Conservation (phyloP, 2,113 vertebrate species). For the Gambusia holbrooki region DNA sequence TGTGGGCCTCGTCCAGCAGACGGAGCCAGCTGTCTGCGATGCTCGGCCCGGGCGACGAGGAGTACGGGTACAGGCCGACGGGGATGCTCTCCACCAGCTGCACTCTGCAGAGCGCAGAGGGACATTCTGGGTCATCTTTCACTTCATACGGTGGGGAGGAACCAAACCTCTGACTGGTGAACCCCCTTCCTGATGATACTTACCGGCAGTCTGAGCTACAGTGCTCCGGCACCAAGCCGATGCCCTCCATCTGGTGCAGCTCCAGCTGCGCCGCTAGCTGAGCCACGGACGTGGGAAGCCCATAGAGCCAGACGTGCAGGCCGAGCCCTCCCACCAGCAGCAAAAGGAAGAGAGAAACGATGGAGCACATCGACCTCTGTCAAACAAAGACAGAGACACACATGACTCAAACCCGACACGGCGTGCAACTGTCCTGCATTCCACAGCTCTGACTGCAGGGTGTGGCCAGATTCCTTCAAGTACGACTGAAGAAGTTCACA, state of each 20-base stretch:
- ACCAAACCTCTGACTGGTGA: too few species aligned
- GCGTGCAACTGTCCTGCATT: not conserved
- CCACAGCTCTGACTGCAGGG: constrained; percentile 33
- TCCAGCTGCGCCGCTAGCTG: constrained; percentile 73
- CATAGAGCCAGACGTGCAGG: constrained; percentile 76
- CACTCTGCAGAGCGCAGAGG: constrained; percentile 58
- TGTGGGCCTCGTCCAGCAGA: constrained; percentile 74
- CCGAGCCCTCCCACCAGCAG: constrained; percentile 70
- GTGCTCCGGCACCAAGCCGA: constrained; percentile 47
- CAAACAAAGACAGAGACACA: not conserved
- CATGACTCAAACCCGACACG: not conserved
- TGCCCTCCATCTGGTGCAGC: constrained; percentile 70
- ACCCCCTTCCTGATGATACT: constrained; percentile 23
- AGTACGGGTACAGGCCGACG: constrained; percentile 47
- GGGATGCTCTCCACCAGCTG: constrained; percentile 82
- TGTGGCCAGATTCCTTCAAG: constrained; percentile 24
- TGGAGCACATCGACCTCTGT: constrained; percentile 43
- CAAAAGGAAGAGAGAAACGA: constrained; percentile 55
- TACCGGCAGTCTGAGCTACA: constrained; percentile 79
- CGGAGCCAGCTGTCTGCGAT: constrained; percentile 76
- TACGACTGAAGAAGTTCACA: not conserved
- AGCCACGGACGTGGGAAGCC: constrained; percentile 66
- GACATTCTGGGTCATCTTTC: not conserved
- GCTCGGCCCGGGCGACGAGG: constrained; percentile 45
- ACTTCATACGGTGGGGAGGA: too few species aligned